Conservation (phyloP, 2,888 invertebrate genomes). For the Yponomeuta plumbellus region DNA sequence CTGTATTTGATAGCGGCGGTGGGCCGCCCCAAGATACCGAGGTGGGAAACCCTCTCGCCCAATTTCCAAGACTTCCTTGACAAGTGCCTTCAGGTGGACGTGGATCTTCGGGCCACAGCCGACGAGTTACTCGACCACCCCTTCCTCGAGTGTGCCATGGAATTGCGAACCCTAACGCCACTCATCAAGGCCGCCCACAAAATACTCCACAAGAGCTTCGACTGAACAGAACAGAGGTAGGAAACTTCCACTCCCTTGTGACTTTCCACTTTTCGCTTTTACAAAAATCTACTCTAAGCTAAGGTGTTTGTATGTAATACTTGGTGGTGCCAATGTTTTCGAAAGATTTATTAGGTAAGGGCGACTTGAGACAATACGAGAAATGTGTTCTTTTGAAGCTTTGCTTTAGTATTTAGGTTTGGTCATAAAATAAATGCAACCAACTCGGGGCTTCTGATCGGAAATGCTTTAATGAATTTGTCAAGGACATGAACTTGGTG, state of each 20-base stretch:
- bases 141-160: conserved; percentile 87
- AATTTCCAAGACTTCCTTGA: conserved; percentile 90
- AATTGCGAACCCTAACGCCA: conserved; percentile 88
- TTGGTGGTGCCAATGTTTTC: conserved; percentile 16
- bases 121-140: conserved; percentile 86
- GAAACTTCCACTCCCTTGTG: conserved; percentile 38
- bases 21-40: conserved; percentile 93
- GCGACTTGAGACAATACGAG: conserved; percentile 2
- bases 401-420: background rate
- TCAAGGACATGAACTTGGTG: no score
- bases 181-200: conserved; percentile 94
- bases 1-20: conserved; percentile 97
- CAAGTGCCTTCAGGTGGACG: conserved; percentile 90
- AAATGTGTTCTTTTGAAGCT: background rate
- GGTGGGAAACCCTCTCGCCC: conserved; percentile 86
- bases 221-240: conserved; percentile 42
- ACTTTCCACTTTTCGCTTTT: background rate
- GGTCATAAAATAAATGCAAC: background rate
- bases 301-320: conserved; percentile 5
- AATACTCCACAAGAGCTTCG: conserved; percentile 81
- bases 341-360: background rate
- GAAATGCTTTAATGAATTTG: no score
- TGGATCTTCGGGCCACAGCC: conserved; percentile 85
- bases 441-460: no score
- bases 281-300: background rate